Percentiles rank a stretch among this genome's conserved stretches.
These are phyloP conservation scores for Emydoidea blandingii DNA, from an alignment of 2,797 vertebrate genomes.

Conservation along the genomic window DNA sequence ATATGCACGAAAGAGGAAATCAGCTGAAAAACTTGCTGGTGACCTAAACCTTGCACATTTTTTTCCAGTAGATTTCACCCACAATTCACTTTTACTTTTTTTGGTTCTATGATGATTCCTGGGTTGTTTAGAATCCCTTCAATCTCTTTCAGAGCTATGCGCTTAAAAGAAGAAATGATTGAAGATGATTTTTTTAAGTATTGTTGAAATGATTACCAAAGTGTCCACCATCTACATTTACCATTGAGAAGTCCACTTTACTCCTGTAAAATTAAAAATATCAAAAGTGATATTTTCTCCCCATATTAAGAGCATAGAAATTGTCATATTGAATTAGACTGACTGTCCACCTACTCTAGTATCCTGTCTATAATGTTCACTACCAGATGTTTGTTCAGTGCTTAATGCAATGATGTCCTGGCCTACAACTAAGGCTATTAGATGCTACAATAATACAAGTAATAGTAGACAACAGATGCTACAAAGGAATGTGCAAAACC, in stretches of 20 bases:
- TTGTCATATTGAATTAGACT: slow-evolving; percentile 56
- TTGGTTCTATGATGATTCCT: not conserved
- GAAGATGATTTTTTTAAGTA: not conserved
- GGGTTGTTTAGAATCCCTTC: not conserved
- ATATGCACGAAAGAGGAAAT: not conserved
- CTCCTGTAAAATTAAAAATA: no score
- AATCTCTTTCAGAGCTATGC: not conserved
- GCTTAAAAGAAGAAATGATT: not conserved
- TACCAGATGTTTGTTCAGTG: no score
- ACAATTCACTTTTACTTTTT: not conserved
- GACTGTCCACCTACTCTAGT: not conserved
- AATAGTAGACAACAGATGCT: slow-evolving; percentile 47
- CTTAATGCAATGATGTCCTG: no score
- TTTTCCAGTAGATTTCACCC: not conserved
- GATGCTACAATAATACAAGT: no score
- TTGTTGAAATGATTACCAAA: not conserved
- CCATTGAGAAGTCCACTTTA: not conserved
- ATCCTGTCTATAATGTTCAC: not conserved
- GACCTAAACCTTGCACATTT: not conserved
- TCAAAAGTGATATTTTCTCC: no score
- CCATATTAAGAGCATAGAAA: not conserved
- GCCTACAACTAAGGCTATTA: no score
- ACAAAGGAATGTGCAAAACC: not conserved
- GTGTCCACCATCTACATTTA: not conserved
- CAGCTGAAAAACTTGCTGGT: not conserved